Evolutionary conservation across 2,113 vertebrate genomes (phyloP).

Genomic region (Todiramphus chloris): DNA sequence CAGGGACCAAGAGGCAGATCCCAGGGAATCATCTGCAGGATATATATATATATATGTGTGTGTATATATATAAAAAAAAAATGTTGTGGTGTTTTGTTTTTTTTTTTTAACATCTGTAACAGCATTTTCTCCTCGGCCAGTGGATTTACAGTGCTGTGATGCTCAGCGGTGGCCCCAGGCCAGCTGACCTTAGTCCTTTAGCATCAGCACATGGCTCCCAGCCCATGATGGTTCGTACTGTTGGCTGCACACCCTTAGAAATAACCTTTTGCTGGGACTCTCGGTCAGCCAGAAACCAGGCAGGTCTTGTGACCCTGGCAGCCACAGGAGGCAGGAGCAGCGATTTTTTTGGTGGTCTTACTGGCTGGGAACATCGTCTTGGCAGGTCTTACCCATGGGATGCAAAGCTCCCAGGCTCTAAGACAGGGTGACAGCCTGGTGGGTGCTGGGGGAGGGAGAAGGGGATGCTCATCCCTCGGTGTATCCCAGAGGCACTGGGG

Average conservation of each 20-base stretch:
- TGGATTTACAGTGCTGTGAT: background rate
- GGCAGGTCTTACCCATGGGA: accelerated
- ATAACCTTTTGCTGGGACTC: background rate
- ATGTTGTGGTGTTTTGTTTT: background rate
- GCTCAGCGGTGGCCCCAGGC: accelerated
- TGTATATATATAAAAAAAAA: background rate
- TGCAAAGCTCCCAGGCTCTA: background rate
- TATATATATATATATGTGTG: background rate
- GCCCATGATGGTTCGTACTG: background rate
- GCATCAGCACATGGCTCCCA: background rate
- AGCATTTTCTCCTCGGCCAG: background rate
- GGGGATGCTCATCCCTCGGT: background rate
- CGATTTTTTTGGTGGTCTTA: background rate
- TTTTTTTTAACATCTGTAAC: too few relatives aligned
- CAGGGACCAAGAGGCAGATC: background rate
- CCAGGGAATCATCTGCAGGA: background rate
- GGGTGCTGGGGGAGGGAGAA: background rate
- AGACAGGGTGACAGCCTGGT: background rate
- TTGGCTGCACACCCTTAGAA: background rate
- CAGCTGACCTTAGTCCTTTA: background rate
- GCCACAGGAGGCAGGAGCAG: background rate
- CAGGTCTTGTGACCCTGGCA: background rate
- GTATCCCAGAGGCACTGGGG: accelerated
- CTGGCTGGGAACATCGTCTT: accelerated
- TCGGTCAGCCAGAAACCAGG: background rate